Conservation (phyloP, 2,797 vertebrate genomes). For the Crocodylus rhombifer region DNA sequence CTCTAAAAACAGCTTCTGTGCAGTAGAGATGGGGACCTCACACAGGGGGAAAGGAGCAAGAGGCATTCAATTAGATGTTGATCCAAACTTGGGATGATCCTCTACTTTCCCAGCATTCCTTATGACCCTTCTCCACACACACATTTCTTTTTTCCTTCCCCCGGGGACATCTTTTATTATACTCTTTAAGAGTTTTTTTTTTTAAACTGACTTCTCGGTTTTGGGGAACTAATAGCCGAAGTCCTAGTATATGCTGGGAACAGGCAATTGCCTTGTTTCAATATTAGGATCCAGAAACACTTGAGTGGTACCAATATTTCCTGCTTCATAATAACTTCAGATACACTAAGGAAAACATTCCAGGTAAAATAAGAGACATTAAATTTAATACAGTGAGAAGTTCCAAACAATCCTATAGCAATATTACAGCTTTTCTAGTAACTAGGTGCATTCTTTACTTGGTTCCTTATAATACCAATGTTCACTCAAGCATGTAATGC, state of each 20-base stretch:
- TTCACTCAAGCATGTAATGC: slow-evolving; percentile 57
- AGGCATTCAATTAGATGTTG: not conserved
- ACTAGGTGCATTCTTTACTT: slow-evolving; percentile 45
- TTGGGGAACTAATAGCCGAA: not conserved
- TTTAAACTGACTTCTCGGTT: not conserved
- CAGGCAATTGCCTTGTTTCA: slow-evolving; percentile 51
- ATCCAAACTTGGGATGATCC: slow-evolving; percentile 26
- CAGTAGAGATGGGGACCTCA: not conserved
- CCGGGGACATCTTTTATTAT: no score
- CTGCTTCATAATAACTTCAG: slow-evolving; percentile 51
- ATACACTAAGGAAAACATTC: slow-evolving; percentile 44
- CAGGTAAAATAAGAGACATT: slow-evolving; percentile 50
- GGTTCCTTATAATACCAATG: not conserved
- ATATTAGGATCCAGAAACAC: not conserved
- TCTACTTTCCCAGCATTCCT: slow-evolving; percentile 42
- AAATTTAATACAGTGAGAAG: not conserved
- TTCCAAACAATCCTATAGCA: not conserved
- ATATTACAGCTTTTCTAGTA: slow-evolving; percentile 30
- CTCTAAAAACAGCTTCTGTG: not conserved
- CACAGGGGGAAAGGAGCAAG: not conserved
- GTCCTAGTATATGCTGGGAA: slow-evolving; percentile 20
- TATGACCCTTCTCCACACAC: slow-evolving; percentile 21
- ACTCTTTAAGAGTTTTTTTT: not conserved
- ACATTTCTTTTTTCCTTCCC: no score
- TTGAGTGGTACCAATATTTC: slow-evolving; percentile 39